A percentile compares a stretch with the other conserved stretches of the same genome.
phyloP scores from a whole-genome alignment of 2,113 vertebrate species.

The Reinhardtius hippoglossoides region DNA sequence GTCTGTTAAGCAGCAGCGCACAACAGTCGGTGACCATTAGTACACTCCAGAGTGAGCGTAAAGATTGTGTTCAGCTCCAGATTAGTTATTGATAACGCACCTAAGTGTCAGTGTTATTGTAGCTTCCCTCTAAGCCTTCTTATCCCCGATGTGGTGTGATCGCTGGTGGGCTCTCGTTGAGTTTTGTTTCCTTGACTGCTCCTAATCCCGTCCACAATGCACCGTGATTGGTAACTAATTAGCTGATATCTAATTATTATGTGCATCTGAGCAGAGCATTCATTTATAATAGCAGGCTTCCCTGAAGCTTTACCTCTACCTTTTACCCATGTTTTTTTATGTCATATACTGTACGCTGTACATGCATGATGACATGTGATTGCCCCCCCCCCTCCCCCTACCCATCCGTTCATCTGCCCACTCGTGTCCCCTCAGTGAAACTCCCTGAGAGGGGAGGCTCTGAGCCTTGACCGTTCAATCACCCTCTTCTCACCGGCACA shows the following conservation, averaged over 20 bases:
- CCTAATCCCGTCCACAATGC: slow-evolving; percentile 40
- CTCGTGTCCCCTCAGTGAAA: slow-evolving; percentile 57
- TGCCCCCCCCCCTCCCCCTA: slow-evolving; percentile 18
- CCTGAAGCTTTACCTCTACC: slow-evolving; percentile 1
- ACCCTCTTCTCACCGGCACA: slow-evolving; percentile 62
- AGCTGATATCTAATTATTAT: slow-evolving; percentile 58
- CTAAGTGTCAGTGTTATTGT: slow-evolving; percentile 38
- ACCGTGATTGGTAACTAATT: slow-evolving; percentile 65
- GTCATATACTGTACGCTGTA: not conserved
- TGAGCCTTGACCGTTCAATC: slow-evolving; percentile 69
- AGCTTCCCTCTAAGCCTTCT: slow-evolving; percentile 36
- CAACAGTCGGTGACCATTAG: slow-evolving; percentile 45
- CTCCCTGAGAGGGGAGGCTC: slow-evolving; percentile 64
- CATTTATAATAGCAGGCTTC: slow-evolving; percentile 48
- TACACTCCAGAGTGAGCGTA: slow-evolving; percentile 33
- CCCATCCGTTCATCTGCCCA: slow-evolving; percentile 27
- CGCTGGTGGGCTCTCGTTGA: slow-evolving; percentile 41
- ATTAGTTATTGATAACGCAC: slow-evolving; percentile 43
- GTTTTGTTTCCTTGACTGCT: slow-evolving; percentile 56
- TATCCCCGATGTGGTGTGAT: slow-evolving; percentile 39
- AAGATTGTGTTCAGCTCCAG: slow-evolving; percentile 51
- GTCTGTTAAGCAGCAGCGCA: slow-evolving; percentile 31
- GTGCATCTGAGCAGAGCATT: slow-evolving; percentile 47
- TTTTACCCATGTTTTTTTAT: slow-evolving; percentile 1
- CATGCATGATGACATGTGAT: slow-evolving; percentile 29